These are phyloP conservation scores for Rhizomys pruinosus DNA, from an alignment of 2,113 vertebrate genomes.

Conservation along the genomic window DNA sequence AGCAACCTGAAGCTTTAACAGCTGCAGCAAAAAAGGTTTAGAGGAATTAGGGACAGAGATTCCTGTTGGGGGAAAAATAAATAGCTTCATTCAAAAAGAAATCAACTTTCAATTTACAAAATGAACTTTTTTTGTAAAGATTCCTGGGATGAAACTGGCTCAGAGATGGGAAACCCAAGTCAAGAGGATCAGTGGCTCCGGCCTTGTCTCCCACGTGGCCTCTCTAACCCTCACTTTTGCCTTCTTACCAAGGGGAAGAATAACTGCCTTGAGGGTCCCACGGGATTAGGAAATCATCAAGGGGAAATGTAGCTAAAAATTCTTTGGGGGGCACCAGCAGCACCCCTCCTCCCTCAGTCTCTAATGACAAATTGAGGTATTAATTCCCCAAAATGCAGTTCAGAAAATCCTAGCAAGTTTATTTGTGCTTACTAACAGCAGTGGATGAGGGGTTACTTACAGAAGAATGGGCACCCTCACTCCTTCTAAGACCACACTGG, in stretches of 20 bases:
- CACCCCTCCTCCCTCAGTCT: too few species aligned
- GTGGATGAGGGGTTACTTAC: too few species aligned
- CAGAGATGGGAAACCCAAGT: not conserved
- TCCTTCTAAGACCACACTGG: too few species aligned
- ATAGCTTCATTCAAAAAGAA: slow-evolving; percentile 50
- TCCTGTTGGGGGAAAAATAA: slow-evolving; percentile 20
- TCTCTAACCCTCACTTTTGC: not conserved
- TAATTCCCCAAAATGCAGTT: too few species aligned
- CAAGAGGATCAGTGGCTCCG: not conserved
- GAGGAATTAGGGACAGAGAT: slow-evolving; percentile 35
- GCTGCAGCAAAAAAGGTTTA: slow-evolving; percentile 23
- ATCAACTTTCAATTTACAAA: slow-evolving; percentile 43
- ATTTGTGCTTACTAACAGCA: too few species aligned
- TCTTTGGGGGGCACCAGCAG: too few species aligned
- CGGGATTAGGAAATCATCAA: too few species aligned
- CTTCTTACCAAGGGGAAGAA: not conserved
- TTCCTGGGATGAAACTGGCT: not conserved
- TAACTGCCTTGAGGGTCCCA: not conserved
- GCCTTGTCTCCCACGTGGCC: not conserved
- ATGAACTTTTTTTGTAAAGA: not conserved
- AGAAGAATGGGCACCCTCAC: too few species aligned
- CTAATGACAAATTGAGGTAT: too few species aligned
- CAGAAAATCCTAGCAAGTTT: too few species aligned
- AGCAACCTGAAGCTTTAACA: slow-evolving; percentile 60
- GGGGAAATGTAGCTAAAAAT: too few species aligned